Evolutionary conservation across 2,113 vertebrate genomes (phyloP), one percentile per base, ranked within the genome.

Genomic region (Rhipidura dahli): DNA sequence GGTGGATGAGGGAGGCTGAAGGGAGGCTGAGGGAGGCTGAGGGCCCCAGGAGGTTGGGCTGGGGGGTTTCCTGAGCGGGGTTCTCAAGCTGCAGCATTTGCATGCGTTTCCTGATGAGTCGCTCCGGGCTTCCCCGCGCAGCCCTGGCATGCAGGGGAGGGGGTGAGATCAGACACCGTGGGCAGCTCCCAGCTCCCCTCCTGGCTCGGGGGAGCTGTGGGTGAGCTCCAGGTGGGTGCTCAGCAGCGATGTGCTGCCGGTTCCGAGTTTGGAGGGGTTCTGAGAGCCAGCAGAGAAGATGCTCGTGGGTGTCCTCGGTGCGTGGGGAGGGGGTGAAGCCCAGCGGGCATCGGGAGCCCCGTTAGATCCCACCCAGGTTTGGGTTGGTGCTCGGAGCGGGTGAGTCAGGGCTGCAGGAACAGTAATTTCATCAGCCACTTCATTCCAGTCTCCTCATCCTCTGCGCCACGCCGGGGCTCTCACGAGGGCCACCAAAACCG

Each of bases 271-370:
- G 50, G 15, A 31, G 26, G 11, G 3, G 10, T 40, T 47, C 3
- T 9, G 31, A 54, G 61, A 76, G 23, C 14, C 7, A 2, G 7
- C 51, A 26, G 35, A 66, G 42, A 26, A 18, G 71, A 3, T 26
- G 51, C 22, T 87, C 0, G 0, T 14, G 50, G 53, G 21, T 1
- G 1, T 9, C 1, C 7, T 7, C 0, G 1, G 17, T 6, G 31
- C 9, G 1, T 0, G 5, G 54, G 28, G 37, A 19, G 1, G 57
- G 44, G 63, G 6, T n/a, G 47, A 42, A 71, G 83, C 54, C 15
- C 22, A 9, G 39, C 7, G 27, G 47, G 28, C 2, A 2, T 7
- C 47, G 28, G 68, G 53, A 59, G 1, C 64, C 44, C 90, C 0
- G 0, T 45, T 39, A 59, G 33, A 6, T 26, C 66, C 54, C 49